These are phyloP conservation scores for Ammodytes dubius DNA, from an alignment of 2,113 vertebrate genomes.

Conservation along the genomic window DNA sequence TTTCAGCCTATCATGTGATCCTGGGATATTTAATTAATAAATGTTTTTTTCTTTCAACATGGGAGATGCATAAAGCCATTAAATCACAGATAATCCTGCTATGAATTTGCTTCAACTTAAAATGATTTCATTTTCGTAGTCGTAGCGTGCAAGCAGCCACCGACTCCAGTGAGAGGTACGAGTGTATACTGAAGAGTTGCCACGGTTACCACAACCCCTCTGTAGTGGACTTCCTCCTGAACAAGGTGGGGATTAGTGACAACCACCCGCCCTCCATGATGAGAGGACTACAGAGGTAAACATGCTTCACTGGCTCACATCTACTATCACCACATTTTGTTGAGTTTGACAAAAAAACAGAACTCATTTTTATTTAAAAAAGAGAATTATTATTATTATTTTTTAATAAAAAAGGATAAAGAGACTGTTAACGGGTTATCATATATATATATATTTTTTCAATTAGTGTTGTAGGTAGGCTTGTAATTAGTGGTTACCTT, in stretches of 20 bases:
- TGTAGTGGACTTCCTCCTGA: conserved; percentile 92
- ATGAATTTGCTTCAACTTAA: background rate
- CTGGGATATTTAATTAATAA: too few relatives aligned
- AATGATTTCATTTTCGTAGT: conserved; percentile 71
- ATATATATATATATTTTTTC: too few relatives aligned
- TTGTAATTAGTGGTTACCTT: background rate
- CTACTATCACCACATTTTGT: background rate
- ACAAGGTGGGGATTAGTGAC: conserved; percentile 93
- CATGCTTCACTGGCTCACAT: background rate
- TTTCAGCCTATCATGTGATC: background rate
- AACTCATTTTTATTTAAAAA: too few relatives aligned
- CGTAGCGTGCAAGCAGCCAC: conserved; percentile 86
- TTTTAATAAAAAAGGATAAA: too few relatives aligned
- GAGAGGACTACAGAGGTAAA: conserved; percentile 96
- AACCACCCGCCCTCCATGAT: conserved; percentile 94
- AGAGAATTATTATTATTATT: too few relatives aligned
- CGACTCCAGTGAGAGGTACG: conserved; percentile 88
- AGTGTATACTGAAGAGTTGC: conserved; percentile 88
- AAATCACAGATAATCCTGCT: background rate
- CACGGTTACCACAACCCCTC: conserved; percentile 95
- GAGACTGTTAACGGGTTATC: too few relatives aligned
- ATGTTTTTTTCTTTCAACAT: background rate
- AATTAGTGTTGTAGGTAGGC: background rate
- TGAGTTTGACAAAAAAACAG: background rate
- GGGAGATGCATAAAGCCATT: background rate